Base-by-base conservation (phyloP, 1,140 invertebrate genomes). In the Drosophila watanabei region DNA sequence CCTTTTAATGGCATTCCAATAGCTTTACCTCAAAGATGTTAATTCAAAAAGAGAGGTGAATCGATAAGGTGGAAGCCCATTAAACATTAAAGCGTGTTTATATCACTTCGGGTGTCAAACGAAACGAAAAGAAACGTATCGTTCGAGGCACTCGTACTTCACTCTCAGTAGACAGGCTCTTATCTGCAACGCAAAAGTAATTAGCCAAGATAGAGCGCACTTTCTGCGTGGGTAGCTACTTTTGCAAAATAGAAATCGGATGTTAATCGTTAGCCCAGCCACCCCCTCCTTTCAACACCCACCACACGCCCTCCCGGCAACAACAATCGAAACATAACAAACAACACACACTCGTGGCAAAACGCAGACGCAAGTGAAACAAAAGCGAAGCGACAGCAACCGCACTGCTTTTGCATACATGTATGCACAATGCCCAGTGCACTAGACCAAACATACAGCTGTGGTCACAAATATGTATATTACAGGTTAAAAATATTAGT, bases 321-420 rank as follows among this genome's bases (percentile, higher is more conserved):
- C 45, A 72, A 46, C 51, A 60, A 66, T 71, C 57, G 58, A 57
- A 59, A 68, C 52, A 66, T 68, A 71, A 30, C 66, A 81, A 80
- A 81, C 37, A 84, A 48, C 51, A 52, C 20, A 48, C 51, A 56
- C 16, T 60, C 35, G 54, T 64, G 54, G 37, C 79, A 79, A 80
- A 83, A 75, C 69, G 65, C 82, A 70, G 84, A 69, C 69, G 57
- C 57, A 87, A 84, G 66, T 78, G 76, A 80, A 84, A 75, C 75
- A 57, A 69, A 88, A 80, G 69, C 81, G 69, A 71, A 75, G 68
- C 69, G 52, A 69, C 73, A 62, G 77, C 82, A 52, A 65, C 28
- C 62, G 58, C 68, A 39, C 65, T 56, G 69, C 75, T 57, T 61
- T 69, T 70, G 68, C 68, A 70, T 56, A 57, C 54, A n/a, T 10